Evolutionary conservation across 2,888 invertebrate genomes (phyloP), one percentile per base, ranked within the genome.

Genomic region (Phania funesta): DNA sequence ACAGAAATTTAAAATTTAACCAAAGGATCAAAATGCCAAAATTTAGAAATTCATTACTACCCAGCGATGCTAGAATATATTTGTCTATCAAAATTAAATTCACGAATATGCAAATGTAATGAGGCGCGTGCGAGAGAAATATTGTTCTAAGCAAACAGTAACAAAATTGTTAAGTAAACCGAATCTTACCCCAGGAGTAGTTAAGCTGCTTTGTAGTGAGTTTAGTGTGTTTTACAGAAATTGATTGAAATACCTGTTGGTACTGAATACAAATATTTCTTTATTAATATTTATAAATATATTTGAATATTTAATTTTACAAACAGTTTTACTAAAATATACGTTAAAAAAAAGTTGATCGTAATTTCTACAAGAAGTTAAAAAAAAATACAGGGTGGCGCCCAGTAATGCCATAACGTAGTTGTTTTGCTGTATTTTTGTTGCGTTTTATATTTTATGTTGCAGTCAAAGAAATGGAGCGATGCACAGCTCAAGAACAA

Each of bases 41-140:
- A n/a, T n/a, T n/a, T n/a, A n/a, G n/a, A n/a, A n/a, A n/a, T n/a
- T n/a, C n/a, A n/a, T n/a, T n/a, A n/a, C n/a, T n/a, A n/a, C n/a
- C n/a, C n/a, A n/a, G n/a, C n/a, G n/a, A n/a, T n/a, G n/a, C n/a
- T n/a, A 18, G 9, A 9, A 1, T 16, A 54, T 29, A 22, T 4
- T 48, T 54, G 67, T 54, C 26, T 41, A 68, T 68, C 68, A 24
- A 68, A 62, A 64, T 74, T 1, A 29, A 41, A 64, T 56, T 26
- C 64, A 54, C 35, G 64, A 71, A 67, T 80, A 80, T 74, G 52
- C 41, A 74, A 64, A 74, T 74, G 22, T 64, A 68, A 35, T 41
- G 29, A 62, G 41, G 54, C 73, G 73, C 64, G 79, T 80, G 62
- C 44, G 58, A 29, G 24, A 9, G 35, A 9, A 56, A 52, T n/a